Conservation (phyloP, 1,140 invertebrate species). For the Papilio aristodemus region DNA sequence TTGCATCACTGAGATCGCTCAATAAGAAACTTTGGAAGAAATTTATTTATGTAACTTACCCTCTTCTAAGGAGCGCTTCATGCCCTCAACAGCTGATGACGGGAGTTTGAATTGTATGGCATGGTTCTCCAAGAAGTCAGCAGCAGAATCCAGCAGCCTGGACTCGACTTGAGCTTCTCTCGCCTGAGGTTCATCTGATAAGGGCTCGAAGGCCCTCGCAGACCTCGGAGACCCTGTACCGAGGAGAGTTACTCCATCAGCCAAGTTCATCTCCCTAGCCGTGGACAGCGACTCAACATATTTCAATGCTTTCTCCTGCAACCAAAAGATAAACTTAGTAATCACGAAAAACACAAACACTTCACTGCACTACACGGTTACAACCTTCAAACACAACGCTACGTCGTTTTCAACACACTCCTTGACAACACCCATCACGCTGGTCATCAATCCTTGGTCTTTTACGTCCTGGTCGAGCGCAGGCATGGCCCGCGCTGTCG, state of each 20-base stretch:
- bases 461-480: constrained; percentile 61
- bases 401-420: constrained; percentile 69
- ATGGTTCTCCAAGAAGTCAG: constrained; percentile 88
- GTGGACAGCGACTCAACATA: constrained; percentile 65
- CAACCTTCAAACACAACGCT: constrained; percentile 72
- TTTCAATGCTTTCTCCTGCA: constrained; percentile 74
- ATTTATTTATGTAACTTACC: no score
- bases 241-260: constrained; percentile 86
- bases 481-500: constrained; percentile 62
- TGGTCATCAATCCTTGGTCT: constrained; percentile 56
- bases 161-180: constrained; percentile 88
- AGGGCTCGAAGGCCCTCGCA: constrained; percentile 78
- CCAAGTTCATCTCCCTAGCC: constrained; percentile 78
- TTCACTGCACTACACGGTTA: constrained; percentile 57
- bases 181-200: constrained; percentile 85
- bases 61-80: constrained; percentile 85
- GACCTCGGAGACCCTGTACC: constrained; percentile 81
- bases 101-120: constrained; percentile 89
- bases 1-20: not conserved
- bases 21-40: no score
- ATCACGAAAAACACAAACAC: constrained; percentile 40
- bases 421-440: constrained; percentile 66
- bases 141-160: constrained; percentile 86
- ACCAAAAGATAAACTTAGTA: constrained; percentile 59
- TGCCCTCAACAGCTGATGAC: constrained; percentile 83